phyloP scores from a whole-genome alignment of 30 jellyfish, hydroid and myxozoan genomes.

The Aurelia aurita region DNA sequence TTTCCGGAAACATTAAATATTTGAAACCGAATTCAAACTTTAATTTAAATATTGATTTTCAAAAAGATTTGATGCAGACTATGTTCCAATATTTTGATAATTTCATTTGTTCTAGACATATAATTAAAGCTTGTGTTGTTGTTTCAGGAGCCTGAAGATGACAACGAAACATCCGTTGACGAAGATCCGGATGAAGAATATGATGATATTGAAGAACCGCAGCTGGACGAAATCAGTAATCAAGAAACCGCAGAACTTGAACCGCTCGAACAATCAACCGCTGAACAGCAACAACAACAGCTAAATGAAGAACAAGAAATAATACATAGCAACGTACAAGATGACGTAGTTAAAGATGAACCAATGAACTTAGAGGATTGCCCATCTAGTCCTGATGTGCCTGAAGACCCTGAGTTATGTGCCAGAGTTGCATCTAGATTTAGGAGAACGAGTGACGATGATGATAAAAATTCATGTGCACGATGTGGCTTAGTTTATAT shows the following conservation, averaged over 20 bases:
- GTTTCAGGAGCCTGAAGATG: neutral
- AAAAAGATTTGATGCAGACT: too few species aligned
- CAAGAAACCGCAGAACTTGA: slow-evolving; percentile 49
- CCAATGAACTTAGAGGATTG: slow-evolving; percentile 17
- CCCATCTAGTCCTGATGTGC: slow-evolving; percentile 77
- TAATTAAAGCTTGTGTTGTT: too few species aligned
- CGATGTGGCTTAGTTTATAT: slow-evolving; percentile 83
- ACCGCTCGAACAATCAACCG: slow-evolving; percentile 40
- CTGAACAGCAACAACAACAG: neutral
- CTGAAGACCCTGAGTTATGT: slow-evolving; percentile 74
- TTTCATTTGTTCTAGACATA: too few species aligned
- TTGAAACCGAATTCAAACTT: too few species aligned
- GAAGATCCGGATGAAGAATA: neutral
- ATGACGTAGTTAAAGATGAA: slow-evolving; percentile 13
- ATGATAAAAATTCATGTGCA: slow-evolving; percentile 85
- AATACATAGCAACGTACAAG: neutral
- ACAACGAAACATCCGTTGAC: neutral
- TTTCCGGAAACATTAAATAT: too few species aligned
- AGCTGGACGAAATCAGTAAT: slow-evolving; percentile 18
- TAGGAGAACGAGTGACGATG: slow-evolving; percentile 63
- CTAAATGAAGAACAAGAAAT: neutral
- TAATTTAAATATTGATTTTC: too few species aligned
- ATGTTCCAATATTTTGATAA: too few species aligned
- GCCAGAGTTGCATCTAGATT: slow-evolving; percentile 71
- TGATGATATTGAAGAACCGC: neutral